Evolutionary conservation across 2,797 vertebrate genomes (phyloP).

Genomic region (Sebastes taczanowskii): DNA sequence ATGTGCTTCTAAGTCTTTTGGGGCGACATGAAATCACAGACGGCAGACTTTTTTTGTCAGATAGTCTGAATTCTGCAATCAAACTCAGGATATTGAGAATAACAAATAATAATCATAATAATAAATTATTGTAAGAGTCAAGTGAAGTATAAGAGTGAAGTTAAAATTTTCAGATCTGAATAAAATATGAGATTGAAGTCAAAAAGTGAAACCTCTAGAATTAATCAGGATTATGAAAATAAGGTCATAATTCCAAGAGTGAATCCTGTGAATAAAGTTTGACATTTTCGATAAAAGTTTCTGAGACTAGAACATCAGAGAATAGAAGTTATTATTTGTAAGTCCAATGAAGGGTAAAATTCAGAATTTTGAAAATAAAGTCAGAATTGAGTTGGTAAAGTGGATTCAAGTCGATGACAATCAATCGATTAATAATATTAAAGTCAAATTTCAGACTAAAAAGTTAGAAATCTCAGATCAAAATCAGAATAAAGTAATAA

Average conservation of each 20-base stretch:
- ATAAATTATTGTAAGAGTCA: neutral
- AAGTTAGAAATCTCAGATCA: neutral
- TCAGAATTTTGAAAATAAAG: neutral
- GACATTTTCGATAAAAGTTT: neutral
- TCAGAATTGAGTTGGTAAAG: neutral
- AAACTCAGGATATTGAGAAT: neutral
- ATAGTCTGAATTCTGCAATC: neutral
- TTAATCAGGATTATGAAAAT: neutral
- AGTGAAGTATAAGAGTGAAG: neutral
- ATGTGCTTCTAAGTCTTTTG: neutral
- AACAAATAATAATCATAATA: too few relatives aligned
- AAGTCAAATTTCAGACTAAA: neutral
- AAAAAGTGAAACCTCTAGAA: neutral
- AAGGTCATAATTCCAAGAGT: neutral
- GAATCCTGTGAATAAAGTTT: neutral
- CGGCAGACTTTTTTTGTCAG: neutral
- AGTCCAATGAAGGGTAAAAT: too few relatives aligned
- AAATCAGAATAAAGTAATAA: neutral
- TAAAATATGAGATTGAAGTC: neutral
- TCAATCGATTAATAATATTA: too few relatives aligned
- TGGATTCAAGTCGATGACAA: neutral
- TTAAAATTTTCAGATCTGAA: neutral
- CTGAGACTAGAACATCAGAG: neutral
- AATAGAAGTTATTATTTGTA: neutral
- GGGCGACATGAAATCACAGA: neutral